Percentiles rank a stretch among this genome's conserved stretches.
Conservation (phyloP, 2,113 vertebrate species). For the Glaucomys volans region DNA sequence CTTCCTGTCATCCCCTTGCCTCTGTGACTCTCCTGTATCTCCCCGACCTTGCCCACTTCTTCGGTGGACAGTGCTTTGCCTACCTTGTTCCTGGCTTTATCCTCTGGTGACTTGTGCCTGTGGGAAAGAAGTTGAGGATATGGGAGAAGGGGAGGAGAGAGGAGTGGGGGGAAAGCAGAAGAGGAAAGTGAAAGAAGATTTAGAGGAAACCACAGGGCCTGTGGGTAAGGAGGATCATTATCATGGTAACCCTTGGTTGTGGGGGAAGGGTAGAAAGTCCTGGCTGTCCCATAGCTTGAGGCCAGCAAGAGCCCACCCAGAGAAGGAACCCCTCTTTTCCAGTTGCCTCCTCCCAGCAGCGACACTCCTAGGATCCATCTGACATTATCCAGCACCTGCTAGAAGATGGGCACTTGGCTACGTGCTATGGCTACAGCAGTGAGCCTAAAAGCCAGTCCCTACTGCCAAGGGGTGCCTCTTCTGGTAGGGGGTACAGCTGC, state of each 20-base stretch:
- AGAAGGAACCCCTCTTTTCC: background rate
- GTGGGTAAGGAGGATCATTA: constrained; percentile 48
- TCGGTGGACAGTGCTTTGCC: background rate
- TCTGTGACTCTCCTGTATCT: background rate
- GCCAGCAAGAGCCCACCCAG: background rate
- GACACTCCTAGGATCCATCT: background rate
- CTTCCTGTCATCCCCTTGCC: background rate
- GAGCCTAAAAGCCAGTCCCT: background rate
- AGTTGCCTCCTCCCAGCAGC: background rate
- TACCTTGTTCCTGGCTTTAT: constrained; percentile 38
- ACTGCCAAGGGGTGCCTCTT: background rate
- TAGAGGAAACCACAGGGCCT: constrained; percentile 70
- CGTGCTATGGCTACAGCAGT: background rate
- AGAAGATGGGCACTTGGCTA: background rate
- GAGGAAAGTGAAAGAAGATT: constrained; percentile 79
- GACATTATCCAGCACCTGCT: background rate
- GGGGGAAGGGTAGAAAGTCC: constrained; percentile 46
- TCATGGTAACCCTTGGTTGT: background rate
- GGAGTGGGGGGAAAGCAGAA: constrained; percentile 55
- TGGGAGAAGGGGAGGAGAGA: background rate
- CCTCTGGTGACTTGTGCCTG: background rate
- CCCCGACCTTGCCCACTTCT: background rate
- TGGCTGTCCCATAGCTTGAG: background rate
- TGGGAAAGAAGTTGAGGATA: constrained; percentile 18
- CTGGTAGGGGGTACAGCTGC: background rate